Base-by-base conservation (phyloP, 30 jellyfish, hydroid and myxozoan genomes). In the Turritopsis rubra region DNA sequence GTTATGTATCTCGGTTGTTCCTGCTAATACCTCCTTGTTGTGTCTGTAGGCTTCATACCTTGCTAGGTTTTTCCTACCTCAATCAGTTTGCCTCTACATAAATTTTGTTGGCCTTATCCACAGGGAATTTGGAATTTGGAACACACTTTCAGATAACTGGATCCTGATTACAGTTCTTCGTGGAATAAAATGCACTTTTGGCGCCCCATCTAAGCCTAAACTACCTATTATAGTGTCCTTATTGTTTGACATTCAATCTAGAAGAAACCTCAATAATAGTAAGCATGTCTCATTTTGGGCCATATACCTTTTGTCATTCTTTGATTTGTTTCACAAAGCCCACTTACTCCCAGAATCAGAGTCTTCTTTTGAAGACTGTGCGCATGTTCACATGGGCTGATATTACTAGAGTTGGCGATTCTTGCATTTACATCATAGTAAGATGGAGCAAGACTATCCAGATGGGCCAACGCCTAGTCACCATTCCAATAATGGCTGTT, bases 21-120 rank as follows among this genome's bases (percentile, higher is more conserved):
- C 73, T 0, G 73, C 73, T 23, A 60, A 21, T 60, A 60, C 73
- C 21, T 18, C 22, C 21, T 60, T 60, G 19, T 60, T 60, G 73
- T 60, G 73, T 23, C 21, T 60, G 21, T 60, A 60, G 19, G 73
- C 73, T 18, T 21, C 73, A 21, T 60, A 60, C 21, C 73, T 60
- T 60, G 73, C 73, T 23, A 60, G 21, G 73, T 60, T 60, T 23
- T 60, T 60, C 73, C 21, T 60, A 60, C 73, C 73, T 18, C 73
- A 60, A 60, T 60, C 73, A 18, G 73, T 60, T 23, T 23, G 19
- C 21, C 73, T 18, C 22, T 60, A 60, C 21, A 60, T 60, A 21
- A 60, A 60, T 60, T 60, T 60, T 60, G 73, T 60, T 60, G 73
- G 73, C 22, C 73, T 60, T 23, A 18, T 60, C 22, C 73, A 60